Evolutionary conservation across 2,888 invertebrate species (phyloP), one percentile per base, ranked within the genome.

Genomic region (Caradrina clavipalpis): DNA sequence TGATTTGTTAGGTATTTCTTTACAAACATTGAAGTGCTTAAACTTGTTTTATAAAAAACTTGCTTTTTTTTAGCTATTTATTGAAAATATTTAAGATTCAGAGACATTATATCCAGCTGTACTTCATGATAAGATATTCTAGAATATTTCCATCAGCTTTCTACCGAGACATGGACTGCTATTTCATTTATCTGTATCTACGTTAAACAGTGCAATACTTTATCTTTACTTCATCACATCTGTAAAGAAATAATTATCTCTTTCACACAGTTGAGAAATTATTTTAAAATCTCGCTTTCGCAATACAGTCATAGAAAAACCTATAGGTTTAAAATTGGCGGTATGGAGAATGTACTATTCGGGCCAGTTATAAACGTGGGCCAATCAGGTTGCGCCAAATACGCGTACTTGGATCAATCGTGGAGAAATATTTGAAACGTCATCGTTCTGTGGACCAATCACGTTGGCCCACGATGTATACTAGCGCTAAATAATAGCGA

Each of bases 311-410:
- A 39, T 22, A 71, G 39, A 51, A 51, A 56, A 51, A 61, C 42
- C 56, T 8, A 35, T 4, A 26, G 4, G 55, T 88, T 95, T 84
- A 88, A 94, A 94, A 83, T 89, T 89, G 78, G 89, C 94, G 94
- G 92, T 88, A 86, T 84, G 5, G 79, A 64, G 50, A 68, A 80
- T 76, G 80, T 70, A 80, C 78, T 71, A 80, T 83, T 86, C 83
- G 82, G 71, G 87, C 93, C 92, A 93, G 89, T 91, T 88, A 92
- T 81, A 89, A 93, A 97, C 97, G 97, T 97, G 97, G 97, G 97
- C 97, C 97, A 97, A 97, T 97, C 78, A 85, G 57, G 83, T 81
- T 42, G 55, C 88, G 97, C 96, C 97, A 97, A 97, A 97, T 97
- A 94, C 91, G 85, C 92, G 83, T 45, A 88, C 85, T 80, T 87